Percentiles rank a stretch among this genome's conserved stretches.
Conservation (phyloP, 2,888 invertebrate species). For the Agrotis exclamationis region DNA sequence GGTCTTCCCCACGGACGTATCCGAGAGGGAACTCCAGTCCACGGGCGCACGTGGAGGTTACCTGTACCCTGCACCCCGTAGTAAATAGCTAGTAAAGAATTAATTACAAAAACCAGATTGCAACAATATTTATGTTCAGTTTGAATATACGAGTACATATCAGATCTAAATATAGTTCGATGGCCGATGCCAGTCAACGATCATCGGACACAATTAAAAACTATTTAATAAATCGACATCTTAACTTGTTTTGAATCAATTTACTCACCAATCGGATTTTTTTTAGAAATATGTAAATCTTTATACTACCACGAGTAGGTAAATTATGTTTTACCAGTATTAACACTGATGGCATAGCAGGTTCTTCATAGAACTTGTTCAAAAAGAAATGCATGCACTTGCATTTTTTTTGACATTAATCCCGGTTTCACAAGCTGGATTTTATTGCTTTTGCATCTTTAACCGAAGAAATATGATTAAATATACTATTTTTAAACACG, state of each 20-base stretch:
- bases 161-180: constrained; percentile 3
- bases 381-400: background rate
- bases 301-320: background rate
- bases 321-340: background rate
- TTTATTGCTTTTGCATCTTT: background rate
- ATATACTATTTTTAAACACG: too few species aligned
- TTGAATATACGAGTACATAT: background rate
- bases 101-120: too few species aligned
- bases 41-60: too few species aligned
- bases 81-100: too few species aligned
- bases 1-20: too few species aligned
- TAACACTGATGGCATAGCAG: background rate
- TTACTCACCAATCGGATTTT: background rate
- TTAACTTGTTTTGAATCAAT: constrained; percentile 13
- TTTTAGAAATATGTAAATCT: background rate
- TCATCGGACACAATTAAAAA: constrained; percentile 1
- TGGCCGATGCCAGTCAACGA: constrained; percentile 2
- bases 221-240: background rate
- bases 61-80: too few species aligned
- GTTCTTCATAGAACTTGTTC: background rate
- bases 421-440: background rate
- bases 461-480: too few species aligned
- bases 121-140: background rate
- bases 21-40: too few species aligned
- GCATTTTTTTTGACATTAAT: too few species aligned